These are phyloP conservation scores for Notarius quadriscutis DNA, from an alignment of 2,113 vertebrate species.

Conservation along the genomic window DNA sequence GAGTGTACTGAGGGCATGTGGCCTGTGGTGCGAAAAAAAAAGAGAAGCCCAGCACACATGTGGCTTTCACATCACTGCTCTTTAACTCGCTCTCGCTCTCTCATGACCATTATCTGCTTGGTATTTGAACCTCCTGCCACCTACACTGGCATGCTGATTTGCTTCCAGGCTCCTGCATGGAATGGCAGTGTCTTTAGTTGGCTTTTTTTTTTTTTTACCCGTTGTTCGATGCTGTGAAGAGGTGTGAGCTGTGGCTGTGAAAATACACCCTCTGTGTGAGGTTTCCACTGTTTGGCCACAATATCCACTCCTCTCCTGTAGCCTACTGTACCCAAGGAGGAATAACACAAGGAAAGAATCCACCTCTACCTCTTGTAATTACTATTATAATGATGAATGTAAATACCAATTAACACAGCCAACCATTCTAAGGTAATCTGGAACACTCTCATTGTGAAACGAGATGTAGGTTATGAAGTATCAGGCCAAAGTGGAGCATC, in stretches of 20 bases:
- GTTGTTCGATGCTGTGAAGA: slow-evolving; percentile 11
- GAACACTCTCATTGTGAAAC: slow-evolving; percentile 59
- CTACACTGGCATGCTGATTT: slow-evolving; percentile 55
- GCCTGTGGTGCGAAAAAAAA: slow-evolving; percentile 44
- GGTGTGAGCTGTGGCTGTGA: slow-evolving; percentile 43
- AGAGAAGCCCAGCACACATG: slow-evolving; percentile 44
- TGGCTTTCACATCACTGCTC: slow-evolving; percentile 51
- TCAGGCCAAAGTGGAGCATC: slow-evolving; percentile 66
- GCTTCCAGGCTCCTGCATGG: slow-evolving; percentile 64
- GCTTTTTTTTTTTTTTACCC: not conserved
- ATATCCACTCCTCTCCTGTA: slow-evolving; percentile 6
- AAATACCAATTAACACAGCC: slow-evolving; percentile 46
- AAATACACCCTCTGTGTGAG: not conserved
- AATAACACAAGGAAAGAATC: slow-evolving; percentile 2
- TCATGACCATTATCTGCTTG: slow-evolving; percentile 45
- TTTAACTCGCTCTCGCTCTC: slow-evolving; percentile 34
- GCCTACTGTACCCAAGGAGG: slow-evolving; percentile 12
- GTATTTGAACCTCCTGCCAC: slow-evolving; percentile 46
- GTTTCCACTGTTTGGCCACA: slow-evolving; percentile 28
- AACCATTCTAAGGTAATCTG: slow-evolving; percentile 41
- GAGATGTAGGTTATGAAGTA: slow-evolving; percentile 67
- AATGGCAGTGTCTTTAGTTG: slow-evolving; percentile 21
- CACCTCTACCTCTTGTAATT: slow-evolving; percentile 36
- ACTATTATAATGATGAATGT: slow-evolving; percentile 38
- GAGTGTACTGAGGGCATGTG: slow-evolving; percentile 50